A percentile compares a stretch with the other conserved stretches of the same genome.
Evolutionary conservation across 1,140 invertebrate species (phyloP).

Genomic region (Euura saliciscinereae): DNA sequence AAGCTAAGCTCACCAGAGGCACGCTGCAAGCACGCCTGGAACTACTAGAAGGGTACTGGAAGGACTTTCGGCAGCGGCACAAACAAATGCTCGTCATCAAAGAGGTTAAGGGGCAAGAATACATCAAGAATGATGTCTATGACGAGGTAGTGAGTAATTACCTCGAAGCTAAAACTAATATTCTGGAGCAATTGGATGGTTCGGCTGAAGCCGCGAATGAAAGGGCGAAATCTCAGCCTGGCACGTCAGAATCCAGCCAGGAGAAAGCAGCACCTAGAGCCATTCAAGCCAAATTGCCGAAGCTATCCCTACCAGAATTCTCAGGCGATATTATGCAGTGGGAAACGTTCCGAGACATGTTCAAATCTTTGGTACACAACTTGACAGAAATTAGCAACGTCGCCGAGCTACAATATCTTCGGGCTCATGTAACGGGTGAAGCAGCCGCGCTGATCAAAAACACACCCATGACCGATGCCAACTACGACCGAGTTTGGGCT

Average conservation of each 20-base stretch:
- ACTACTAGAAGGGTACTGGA: no score
- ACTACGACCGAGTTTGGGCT: constrained; percentile 31
- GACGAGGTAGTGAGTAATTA: not conserved
- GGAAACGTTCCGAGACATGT: constrained; percentile 28
- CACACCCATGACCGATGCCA: constrained; percentile 24
- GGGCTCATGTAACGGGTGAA: constrained; percentile 17
- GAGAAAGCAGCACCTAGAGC: no score
- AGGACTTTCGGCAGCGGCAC: no score
- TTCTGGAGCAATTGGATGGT: no score
- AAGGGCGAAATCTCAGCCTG: not conserved
- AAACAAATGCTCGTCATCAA: no score
- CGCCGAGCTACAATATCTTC: constrained; percentile 25
- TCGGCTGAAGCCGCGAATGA: not conserved
- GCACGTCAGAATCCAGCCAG: no score
- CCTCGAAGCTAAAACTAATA: not conserved
- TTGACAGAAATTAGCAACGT: constrained; percentile 17
- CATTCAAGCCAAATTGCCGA: constrained; percentile 22
- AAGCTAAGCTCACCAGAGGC: no score
- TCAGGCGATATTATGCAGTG: constrained; percentile 27
- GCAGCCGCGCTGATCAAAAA: constrained; percentile 27
- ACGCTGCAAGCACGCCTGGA: no score
- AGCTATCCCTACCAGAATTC: constrained; percentile 25
- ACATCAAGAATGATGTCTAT: not conserved
- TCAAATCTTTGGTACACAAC: constrained; percentile 23
- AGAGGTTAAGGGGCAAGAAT: not conserved